A percentile compares a stretch with the other conserved stretches of the same genome.
Evolutionary conservation across 2,797 vertebrate genomes (phyloP).

Genomic region (Arrhamphus sclerolepis): DNA sequence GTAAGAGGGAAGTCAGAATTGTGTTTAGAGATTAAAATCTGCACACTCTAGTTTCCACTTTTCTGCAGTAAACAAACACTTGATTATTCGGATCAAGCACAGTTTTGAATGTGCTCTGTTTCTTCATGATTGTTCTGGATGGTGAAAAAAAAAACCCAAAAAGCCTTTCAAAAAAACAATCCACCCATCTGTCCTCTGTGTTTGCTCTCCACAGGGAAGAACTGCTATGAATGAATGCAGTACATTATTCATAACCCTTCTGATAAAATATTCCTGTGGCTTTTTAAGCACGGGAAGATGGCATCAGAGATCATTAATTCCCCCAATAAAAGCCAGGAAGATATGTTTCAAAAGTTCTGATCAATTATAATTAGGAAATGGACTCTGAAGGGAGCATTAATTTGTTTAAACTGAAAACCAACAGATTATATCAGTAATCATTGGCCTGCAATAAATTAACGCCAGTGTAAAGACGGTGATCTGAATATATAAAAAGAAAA

Average conservation of each 20-base stretch:
- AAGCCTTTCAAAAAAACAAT: slow-evolving; percentile 1
- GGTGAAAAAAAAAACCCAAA: slow-evolving; percentile 5
- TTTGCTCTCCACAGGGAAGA: slow-evolving; percentile 11
- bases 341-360: slow-evolving; percentile 23
- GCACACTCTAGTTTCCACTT: background rate
- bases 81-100: background rate
- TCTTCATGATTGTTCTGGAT: slow-evolving; percentile 30
- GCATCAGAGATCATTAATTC: slow-evolving; percentile 32
- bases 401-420: slow-evolving; percentile 56
- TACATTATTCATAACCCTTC: slow-evolving; percentile 17
- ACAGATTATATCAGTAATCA: slow-evolving; percentile 52
- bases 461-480: slow-evolving; percentile 39
- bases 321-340: slow-evolving; percentile 11
- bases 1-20: too few species aligned
- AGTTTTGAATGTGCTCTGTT: slow-evolving; percentile 15
- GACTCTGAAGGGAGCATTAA: slow-evolving; percentile 54
- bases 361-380: slow-evolving; percentile 46
- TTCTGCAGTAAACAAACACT: slow-evolving; percentile 21
- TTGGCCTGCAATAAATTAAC: slow-evolving; percentile 44
- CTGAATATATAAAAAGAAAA: slow-evolving; percentile 41
- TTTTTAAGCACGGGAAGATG: slow-evolving; percentile 20
- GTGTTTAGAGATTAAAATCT: slow-evolving; percentile 14
- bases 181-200: slow-evolving; percentile 14
- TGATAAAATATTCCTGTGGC: slow-evolving; percentile 28
- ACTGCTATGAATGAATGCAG: slow-evolving; percentile 24